Conservation (phyloP, 2,888 invertebrate species). For the Conops quadrifasciatus region DNA sequence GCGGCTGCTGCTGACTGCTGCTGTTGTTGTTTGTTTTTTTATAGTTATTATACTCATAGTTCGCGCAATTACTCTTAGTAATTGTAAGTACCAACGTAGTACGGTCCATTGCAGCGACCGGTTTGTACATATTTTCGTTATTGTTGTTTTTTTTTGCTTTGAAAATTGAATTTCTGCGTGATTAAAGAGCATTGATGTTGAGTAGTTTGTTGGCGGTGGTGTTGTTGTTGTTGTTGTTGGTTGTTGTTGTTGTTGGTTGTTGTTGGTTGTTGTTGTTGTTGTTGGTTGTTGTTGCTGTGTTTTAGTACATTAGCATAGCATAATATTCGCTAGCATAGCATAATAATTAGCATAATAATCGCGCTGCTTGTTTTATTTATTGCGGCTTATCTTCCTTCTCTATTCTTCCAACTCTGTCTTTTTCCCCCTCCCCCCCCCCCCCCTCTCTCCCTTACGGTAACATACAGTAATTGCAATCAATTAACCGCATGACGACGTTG, state of each 20-base stretch:
- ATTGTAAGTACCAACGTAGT: too few species aligned
- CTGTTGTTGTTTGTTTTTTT: too few species aligned
- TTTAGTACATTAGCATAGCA: neutral
- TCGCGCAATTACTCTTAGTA: too few species aligned
- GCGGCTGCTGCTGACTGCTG: too few species aligned
- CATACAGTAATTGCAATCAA: constrained; percentile 27
- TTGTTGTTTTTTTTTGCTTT: too few species aligned
- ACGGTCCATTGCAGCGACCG: too few species aligned
- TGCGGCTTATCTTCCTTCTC: constrained; percentile 10
- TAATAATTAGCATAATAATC: constrained; percentile 1
- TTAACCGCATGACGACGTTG: constrained; percentile 26
- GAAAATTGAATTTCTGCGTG: too few species aligned
- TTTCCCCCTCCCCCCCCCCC: neutral
- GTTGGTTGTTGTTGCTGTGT: constrained; percentile 25
- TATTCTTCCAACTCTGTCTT: neutral
- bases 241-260: neutral
- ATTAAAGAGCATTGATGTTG: too few species aligned
- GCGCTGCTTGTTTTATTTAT: constrained; percentile 22
- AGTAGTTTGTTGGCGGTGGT: neutral
- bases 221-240: neutral
- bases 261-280: neutral
- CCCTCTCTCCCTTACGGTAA: neutral
- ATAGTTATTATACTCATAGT: too few species aligned
- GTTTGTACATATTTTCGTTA: too few species aligned
- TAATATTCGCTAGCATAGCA: neutral